Base-by-base conservation (phyloP, 2,888 invertebrate species). In the Ctena decussata region DNA sequence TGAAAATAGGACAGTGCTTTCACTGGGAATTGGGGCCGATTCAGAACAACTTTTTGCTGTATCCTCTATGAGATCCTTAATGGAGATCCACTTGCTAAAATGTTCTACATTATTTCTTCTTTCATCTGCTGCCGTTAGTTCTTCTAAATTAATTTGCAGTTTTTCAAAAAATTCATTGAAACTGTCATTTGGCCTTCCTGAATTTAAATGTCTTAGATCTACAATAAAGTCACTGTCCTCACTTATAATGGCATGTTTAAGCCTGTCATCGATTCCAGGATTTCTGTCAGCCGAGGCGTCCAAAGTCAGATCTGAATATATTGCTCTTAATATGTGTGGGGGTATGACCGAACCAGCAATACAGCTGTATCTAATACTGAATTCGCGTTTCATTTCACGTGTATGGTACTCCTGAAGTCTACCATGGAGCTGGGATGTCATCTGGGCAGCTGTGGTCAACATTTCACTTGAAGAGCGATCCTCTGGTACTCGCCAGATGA, bases 341-440 rank as follows among this genome's bases (percentile, higher is more conserved):
- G 84, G 85, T 27, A 37, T 6, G 11, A 90, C 39, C 0, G 27
- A 44, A n/a, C 41, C 53, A 41, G 84, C 77, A 8, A 90, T 15
- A 41, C 81, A 57, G 8, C n/a, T 24, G 0, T 84, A 37, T 44
- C 82, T 82, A 27, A 53, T 57, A 46, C 78, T 78, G 69, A 90
- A 87, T 0, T n/a, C 8, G 15, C 27, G 32, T 32, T 30, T 80
- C 46, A 82, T 80, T 24, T 77, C 69, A 12, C 89, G 71, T 0
- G 85, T 90, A 49, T 90, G 85, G 37, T 37, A 85, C 71, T 84
- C 89, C 18, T 70, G 37, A 15, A 89, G 70, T n/a, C 77, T 41
- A 27, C 24, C 53, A 41, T 53, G 41, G 3, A 80, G 30, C 44
- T 37, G 71, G n/a, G 41, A 41, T n/a, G 79, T 37, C 8, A 89